phyloP scores from a whole-genome alignment of 2,797 vertebrate species.

The Alauda arvensis region DNA sequence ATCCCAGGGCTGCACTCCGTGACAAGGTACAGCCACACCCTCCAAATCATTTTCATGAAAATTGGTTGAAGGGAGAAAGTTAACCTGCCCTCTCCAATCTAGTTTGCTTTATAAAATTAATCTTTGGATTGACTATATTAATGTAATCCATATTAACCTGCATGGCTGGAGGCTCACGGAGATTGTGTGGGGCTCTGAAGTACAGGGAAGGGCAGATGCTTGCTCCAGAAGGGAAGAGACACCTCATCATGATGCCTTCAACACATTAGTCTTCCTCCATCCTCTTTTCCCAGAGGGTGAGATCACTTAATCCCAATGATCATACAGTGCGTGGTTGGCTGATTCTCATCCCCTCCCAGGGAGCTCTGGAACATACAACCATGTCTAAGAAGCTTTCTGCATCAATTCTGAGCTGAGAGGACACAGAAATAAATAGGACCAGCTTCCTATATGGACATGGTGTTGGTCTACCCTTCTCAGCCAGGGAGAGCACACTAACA shows the following conservation, averaged over 20 bases:
- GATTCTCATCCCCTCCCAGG: neutral
- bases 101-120: neutral
- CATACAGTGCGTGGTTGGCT: neutral
- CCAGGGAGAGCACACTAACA: neutral
- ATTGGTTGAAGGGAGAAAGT: neutral
- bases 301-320: neutral
- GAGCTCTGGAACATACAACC: neutral
- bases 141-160: neutral
- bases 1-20: neutral
- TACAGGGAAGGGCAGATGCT: neutral
- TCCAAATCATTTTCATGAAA: slow-evolving; percentile 15
- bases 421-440: neutral
- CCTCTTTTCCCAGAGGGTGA: neutral
- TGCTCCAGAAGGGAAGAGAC: neutral
- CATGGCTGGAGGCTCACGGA: neutral
- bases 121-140: neutral
- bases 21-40: slow-evolving; percentile 29
- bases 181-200: neutral
- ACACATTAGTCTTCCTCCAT: neutral
- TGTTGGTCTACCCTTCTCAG: neutral
- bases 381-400: neutral
- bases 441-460: neutral
- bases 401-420: neutral
- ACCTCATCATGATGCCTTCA: neutral
- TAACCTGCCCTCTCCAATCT: neutral